Evolutionary conservation across 2,113 vertebrate genomes (phyloP).

Genomic region (Callaeas wilsoni): DNA sequence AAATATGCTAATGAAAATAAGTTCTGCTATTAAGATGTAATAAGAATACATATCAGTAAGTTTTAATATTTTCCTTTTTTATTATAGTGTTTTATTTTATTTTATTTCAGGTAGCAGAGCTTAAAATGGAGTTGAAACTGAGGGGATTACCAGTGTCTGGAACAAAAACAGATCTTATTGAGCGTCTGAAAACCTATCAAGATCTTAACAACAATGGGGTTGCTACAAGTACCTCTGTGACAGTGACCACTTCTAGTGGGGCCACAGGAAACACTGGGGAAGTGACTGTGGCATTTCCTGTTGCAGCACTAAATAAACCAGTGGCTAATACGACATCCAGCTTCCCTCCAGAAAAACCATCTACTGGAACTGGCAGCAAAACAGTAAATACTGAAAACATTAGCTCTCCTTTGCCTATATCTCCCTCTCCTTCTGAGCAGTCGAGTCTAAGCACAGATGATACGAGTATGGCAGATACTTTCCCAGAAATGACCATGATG

Average conservation of each 20-base stretch:
- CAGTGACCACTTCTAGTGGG: slow-evolving; percentile 41
- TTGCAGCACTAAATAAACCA: slow-evolving; percentile 55
- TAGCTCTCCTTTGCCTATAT: slow-evolving; percentile 81
- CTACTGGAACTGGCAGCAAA: slow-evolving; percentile 39
- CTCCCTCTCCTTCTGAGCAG: slow-evolving; percentile 80
- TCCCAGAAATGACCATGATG: slow-evolving; percentile 74
- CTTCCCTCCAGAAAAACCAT: slow-evolving; percentile 61
- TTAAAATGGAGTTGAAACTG: slow-evolving; percentile 94
- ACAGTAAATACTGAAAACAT: slow-evolving; percentile 60
- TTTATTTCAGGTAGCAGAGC: slow-evolving; percentile 86
- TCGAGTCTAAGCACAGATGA: slow-evolving; percentile 82
- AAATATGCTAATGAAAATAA: not conserved
- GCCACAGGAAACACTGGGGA: slow-evolving; percentile 59
- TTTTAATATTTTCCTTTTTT: not conserved
- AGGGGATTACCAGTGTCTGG: slow-evolving; percentile 94
- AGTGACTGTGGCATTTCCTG: slow-evolving; percentile 61
- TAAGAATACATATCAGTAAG: not conserved
- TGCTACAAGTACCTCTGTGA: slow-evolving; percentile 36
- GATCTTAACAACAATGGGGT: slow-evolving; percentile 69
- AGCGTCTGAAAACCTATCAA: slow-evolving; percentile 91
- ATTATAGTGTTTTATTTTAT: not conserved
- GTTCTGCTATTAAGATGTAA: not conserved
- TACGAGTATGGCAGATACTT: slow-evolving; percentile 69
- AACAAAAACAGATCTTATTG: slow-evolving; percentile 95
- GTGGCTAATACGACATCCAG: slow-evolving; percentile 22